Base-by-base conservation (phyloP, 2,888 invertebrate species). In the Leptogaster cylindrica region DNA sequence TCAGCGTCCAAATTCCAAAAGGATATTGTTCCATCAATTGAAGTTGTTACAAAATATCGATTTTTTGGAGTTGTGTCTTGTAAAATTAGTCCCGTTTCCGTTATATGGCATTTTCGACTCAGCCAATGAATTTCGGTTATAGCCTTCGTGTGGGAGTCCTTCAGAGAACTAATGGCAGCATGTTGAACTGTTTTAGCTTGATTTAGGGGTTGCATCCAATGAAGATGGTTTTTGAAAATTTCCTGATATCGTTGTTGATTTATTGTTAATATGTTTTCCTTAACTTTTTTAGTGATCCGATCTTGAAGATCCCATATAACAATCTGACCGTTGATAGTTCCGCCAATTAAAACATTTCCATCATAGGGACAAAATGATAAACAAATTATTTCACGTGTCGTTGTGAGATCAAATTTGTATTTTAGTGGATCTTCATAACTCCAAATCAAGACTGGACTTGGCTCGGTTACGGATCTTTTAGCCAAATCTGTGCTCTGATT, bases 391-490 rank as follows among this genome's bases (percentile, higher is more conserved):
- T 89, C 89, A 39, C 89, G 82, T 0, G 87, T 85, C 2, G 88
- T 82, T 76, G 89, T 86, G 63, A 92, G 83, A 72, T 87, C 85
- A 41, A 92, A 78, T 79, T 89, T 90, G 16, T 89, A 89, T 23
- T 84, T 81, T 2, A 92, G 79, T 65, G 85, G 86, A 72, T 92
- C 90, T 25, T 84, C 83, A 70, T 90, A 88, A 71, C 89, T 89
- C 91, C 92, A 92, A 71, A 91, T 83, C 69, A 91, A 81, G 1
- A 90, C 87, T 0, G 87, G 86, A 77, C 89, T 88, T 2, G 85
- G 77, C 2, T 86, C 86, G 64, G 88, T 84, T 0, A 86, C 84
- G 1, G 87, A 84, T 73, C 84, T 80, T 75, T 84, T 82, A 18
- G 86, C 83, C 1, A 80, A 78, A 74, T 86, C 85, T 4, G 77